These are phyloP conservation scores for Brachyhypopomus occidentalis DNA, from an alignment of 2,113 vertebrate species.

Conservation along the genomic window DNA sequence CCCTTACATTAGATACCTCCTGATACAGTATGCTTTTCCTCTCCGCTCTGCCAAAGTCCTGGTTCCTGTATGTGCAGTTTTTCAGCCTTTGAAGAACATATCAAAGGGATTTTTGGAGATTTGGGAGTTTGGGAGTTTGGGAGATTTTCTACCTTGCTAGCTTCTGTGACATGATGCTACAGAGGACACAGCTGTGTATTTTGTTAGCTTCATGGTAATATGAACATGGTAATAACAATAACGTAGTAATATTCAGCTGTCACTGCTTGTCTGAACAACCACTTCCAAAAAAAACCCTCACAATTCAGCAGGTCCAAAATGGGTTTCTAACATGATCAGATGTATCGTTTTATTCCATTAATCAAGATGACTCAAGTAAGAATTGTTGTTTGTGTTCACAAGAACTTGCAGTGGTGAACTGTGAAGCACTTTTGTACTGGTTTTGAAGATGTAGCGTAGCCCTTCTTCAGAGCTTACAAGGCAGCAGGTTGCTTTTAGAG, in stretches of 20 bases:
- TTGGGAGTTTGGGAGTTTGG: too few relatives aligned
- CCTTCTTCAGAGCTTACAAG: slow-evolving; percentile 28
- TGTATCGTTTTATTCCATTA: background rate
- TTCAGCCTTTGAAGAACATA: slow-evolving; percentile 36
- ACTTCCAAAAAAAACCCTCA: too few relatives aligned
- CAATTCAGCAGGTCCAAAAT: background rate
- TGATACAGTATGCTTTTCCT: slow-evolving; percentile 13
- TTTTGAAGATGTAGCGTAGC: slow-evolving; percentile 2
- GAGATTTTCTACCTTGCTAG: background rate
- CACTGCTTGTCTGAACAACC: background rate
- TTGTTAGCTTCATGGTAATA: background rate
- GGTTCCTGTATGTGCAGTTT: slow-evolving; percentile 13
- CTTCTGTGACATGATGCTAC: background rate
- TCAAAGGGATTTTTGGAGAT: too few relatives aligned
- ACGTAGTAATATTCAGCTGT: background rate
- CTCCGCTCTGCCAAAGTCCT: background rate
- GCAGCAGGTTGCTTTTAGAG: background rate
- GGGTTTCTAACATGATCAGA: background rate
- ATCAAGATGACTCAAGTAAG: background rate
- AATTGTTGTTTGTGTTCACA: background rate
- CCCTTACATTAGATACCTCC: slow-evolving; percentile 35
- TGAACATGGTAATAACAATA: too few relatives aligned
- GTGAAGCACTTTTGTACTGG: background rate
- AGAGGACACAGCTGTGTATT: background rate
- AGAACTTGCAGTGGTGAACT: background rate